phyloP scores from a whole-genome alignment of 2,797 vertebrate genomes.

The Leucoraja ocellata region DNA sequence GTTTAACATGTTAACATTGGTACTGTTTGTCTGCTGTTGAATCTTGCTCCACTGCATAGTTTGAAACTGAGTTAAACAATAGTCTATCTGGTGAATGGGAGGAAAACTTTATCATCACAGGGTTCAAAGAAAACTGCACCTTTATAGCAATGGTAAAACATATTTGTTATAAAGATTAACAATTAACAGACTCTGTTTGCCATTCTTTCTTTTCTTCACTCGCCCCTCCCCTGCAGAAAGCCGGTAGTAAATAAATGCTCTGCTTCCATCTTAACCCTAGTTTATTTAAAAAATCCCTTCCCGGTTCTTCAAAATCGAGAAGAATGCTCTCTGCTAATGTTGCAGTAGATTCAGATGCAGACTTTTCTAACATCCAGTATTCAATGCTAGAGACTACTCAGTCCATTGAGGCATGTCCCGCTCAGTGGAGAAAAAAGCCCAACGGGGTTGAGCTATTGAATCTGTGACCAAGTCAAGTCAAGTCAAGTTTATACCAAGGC shows the following conservation, averaged over 20 bases:
- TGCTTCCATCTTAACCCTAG: not conserved
- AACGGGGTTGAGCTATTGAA: not conserved
- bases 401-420: not conserved
- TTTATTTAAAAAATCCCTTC: not conserved
- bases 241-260: not conserved
- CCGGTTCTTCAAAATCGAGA: not conserved
- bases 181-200: not conserved
- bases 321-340: not conserved
- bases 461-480: not conserved
- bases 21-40: not conserved
- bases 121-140: not conserved
- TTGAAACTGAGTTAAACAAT: not conserved
- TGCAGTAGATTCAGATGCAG: not conserved
- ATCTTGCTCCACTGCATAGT: not conserved
- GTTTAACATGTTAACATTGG: not conserved
- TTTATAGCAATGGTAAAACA: not conserved
- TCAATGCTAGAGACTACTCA: not conserved
- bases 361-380: not conserved
- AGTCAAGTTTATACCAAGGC: not conserved
- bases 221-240: not conserved
- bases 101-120: not conserved
- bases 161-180: not conserved
- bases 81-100: not conserved
- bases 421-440: not conserved
- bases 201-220: not conserved